Evolutionary conservation across 2,113 vertebrate genomes (phyloP).

Genomic region (Euleptes europaea): DNA sequence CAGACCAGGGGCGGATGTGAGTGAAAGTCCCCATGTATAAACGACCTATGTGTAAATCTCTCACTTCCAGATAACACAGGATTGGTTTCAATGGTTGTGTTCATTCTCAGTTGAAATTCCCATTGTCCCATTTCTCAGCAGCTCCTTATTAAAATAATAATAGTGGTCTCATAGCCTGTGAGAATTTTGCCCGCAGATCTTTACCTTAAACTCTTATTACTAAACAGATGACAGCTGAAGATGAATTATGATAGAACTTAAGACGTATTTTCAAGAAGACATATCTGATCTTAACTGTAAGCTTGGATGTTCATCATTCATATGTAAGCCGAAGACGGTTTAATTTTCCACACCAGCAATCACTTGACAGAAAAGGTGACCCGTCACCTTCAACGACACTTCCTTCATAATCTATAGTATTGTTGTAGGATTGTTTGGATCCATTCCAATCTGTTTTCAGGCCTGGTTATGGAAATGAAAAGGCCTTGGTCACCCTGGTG

Average conservation of each 20-base stretch:
- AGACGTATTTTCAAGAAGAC: too few species aligned
- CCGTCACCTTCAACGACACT: background rate
- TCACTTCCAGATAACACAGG: background rate
- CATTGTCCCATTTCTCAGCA: background rate
- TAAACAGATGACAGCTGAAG: background rate
- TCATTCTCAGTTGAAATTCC: background rate
- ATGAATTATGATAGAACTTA: background rate
- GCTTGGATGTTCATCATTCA: background rate
- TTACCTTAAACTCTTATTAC: background rate
- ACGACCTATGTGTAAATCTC: too few species aligned
- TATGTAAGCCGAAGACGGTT: constrained; percentile 9
- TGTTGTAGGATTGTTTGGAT: too few species aligned
- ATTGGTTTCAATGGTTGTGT: background rate
- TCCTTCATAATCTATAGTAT: background rate
- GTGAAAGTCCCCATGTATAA: too few species aligned
- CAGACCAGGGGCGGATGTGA: too few species aligned
- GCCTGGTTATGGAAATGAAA: too few species aligned
- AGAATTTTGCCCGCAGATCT: background rate
- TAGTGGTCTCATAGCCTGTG: background rate
- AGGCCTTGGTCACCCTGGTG: too few species aligned
- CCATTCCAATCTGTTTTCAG: too few species aligned
- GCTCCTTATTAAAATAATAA: background rate
- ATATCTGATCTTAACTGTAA: background rate
- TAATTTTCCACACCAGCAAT: background rate
- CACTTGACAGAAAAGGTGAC: background rate